Evolutionary conservation across 2,797 vertebrate genomes (phyloP), one percentile per base, ranked within the genome.

Genomic region (Hapalemur alaotrensis): DNA sequence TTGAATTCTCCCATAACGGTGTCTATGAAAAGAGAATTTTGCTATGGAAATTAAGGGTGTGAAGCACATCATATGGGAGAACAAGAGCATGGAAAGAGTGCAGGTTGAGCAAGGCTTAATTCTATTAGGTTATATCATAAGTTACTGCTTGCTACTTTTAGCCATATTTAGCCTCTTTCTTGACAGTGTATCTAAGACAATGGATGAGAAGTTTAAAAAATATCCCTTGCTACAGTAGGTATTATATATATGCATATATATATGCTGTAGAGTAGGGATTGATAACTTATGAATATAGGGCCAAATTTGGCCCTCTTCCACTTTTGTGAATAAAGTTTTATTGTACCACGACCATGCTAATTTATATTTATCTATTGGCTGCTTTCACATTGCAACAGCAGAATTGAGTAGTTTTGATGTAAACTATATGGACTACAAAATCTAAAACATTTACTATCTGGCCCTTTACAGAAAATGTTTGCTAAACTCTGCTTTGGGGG

Each of bases 301-400:
- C 22, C 54, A 91, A 91, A 72, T 95, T 38, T 94, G 63, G 10
- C 18, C 7, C 10, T 46, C 25, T 23, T 23, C 17, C 4, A 82
- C 14, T n/a, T 91, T 96, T 50, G 54, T 72, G 70, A 67, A 63
- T 84, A 38, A 90, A 88, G 63, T 92, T 96, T 94, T 81, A 87
- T 73, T 76, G 25, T 43, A 70, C 73, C 25, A 80, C 2, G 59
- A 23, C 7, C 30, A 30, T 38, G 20, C 7, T 83, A 25, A 67
- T 28, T 87, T 38, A 82, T 79, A 38, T 15, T 15, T 52, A 73
- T 48, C n/a, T 57, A 14, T 59, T 57, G 23, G 14, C 18, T 28
- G 8, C 14, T n/a, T 86, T 89, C 46, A 87, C 7, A 48, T 2
- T 9, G 0, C 28, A 50, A 38, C 4, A 91, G 13, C 10, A 59